phyloP scores from a whole-genome alignment of 2,888 invertebrate genomes.

The Mactromeris polynyma region DNA sequence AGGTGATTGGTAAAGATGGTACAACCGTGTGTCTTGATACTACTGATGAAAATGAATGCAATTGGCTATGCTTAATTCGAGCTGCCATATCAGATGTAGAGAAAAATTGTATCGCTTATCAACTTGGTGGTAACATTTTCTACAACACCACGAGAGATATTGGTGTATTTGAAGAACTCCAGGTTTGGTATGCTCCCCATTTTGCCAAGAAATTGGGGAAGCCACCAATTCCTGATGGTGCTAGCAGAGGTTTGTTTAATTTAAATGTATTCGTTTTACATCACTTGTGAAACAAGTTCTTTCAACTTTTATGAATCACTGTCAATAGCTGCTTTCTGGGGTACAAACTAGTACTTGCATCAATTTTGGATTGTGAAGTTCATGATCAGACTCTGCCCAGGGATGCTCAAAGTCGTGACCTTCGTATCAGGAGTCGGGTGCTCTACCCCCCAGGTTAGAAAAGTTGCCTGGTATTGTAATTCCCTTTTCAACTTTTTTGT shows the following conservation, averaged over 20 bases:
- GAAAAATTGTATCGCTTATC: conserved; percentile 90
- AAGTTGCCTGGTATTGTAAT: too few species aligned
- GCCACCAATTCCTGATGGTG: conserved; percentile 78
- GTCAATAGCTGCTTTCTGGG: too few species aligned
- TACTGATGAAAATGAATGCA: conserved; percentile 89
- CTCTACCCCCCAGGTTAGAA: too few species aligned
- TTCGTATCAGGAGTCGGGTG: too few species aligned
- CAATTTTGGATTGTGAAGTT: too few species aligned
- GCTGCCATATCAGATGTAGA: conserved; percentile 88
- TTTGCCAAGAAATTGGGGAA: conserved; percentile 89
- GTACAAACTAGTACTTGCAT: too few species aligned
- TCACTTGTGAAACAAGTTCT: too few species aligned
- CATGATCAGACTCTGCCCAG: too few species aligned
- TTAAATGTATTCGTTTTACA: too few species aligned
- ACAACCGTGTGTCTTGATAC: conserved; percentile 89
- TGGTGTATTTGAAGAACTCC: conserved; percentile 88
- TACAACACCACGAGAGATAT: conserved; percentile 87
- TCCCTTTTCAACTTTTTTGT: too few species aligned
- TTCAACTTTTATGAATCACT: too few species aligned
- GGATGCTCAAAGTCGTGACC: too few species aligned
- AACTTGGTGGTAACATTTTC: conserved; percentile 87
- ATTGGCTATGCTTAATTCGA: conserved; percentile 90
- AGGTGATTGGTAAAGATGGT: conserved; percentile 88
- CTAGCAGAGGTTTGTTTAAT: conserved; percentile 76
- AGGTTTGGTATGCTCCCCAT: conserved; percentile 90